Evolutionary conservation across 2,888 invertebrate genomes (phyloP).

Genomic region (Acanthosoma haemorrhoidale): DNA sequence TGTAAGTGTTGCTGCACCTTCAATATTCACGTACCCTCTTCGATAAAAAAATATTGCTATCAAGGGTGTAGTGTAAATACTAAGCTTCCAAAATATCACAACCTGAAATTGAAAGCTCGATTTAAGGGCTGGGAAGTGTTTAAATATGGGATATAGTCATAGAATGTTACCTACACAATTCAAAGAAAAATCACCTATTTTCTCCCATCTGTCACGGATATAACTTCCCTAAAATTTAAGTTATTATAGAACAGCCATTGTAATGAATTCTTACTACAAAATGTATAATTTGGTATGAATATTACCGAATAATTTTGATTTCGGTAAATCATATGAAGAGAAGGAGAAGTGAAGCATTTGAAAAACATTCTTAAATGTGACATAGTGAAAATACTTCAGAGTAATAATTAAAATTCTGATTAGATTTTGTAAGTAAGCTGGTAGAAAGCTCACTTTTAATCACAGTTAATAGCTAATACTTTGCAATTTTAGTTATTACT

Average conservation of each 20-base stretch:
- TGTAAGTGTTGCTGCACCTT: slow-evolving; percentile 53
- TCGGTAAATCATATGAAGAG: slow-evolving; percentile 14
- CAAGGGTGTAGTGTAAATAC: slow-evolving; percentile 68
- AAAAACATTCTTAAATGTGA: slow-evolving; percentile 15
- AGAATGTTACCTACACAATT: slow-evolving; percentile 18
- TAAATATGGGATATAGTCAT: neutral
- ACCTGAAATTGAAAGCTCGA: slow-evolving; percentile 49
- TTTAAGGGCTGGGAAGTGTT: neutral
- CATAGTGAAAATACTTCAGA: neutral
- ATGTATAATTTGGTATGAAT: too few relatives aligned
- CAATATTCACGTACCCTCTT: slow-evolving; percentile 57
- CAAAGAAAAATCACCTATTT: slow-evolving; percentile 23
- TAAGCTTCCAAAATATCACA: slow-evolving; percentile 61
- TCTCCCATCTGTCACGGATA: slow-evolving; percentile 21
- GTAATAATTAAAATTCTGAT: too few relatives aligned
- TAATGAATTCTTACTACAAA: too few relatives aligned
- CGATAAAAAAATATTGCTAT: slow-evolving; percentile 65
- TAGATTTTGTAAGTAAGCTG: too few relatives aligned
- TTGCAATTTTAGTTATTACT: too few relatives aligned
- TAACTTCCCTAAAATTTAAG: slow-evolving; percentile 26
- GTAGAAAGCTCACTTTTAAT: too few relatives aligned
- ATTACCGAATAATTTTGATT: neutral
- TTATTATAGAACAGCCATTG: too few relatives aligned
- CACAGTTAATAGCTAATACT: too few relatives aligned
- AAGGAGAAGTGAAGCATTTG: slow-evolving; percentile 22